Evolutionary conservation across 2,888 invertebrate species (phyloP), one percentile per base, ranked within the genome.

Genomic region (Cerastoderma edule): DNA sequence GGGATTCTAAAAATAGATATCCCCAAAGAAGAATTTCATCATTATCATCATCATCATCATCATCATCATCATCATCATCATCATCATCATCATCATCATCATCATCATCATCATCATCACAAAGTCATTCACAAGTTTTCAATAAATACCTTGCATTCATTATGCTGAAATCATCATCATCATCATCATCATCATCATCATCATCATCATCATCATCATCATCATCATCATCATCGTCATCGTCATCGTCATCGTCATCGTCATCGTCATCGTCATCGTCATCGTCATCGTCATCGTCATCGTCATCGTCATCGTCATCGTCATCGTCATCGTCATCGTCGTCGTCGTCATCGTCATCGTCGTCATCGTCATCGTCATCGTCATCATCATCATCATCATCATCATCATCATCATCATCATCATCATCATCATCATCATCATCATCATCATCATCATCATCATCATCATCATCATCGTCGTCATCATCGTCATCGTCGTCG

Each of bases 31-130:
- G n/a, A n/a, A n/a, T n/a, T n/a, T n/a, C 44, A 44, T 44, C 44
- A 19, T 44, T 19, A 44, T 44, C 44, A 44, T 44, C 44, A 44
- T 44, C 44, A 44, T 44, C 44, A 44, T 44, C 44, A 44, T 44
- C 44, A 44, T 44, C 44, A 44, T 44, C 44, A 44, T 44, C 44
- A 44, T 44, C 44, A 44, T 44, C 44, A 44, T 44, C 44, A 44
- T 44, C 44, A 44, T 44, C 44, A 44, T 44, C 44, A 44, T 44
- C 44, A 44, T 44, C 44, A 44, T 44, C 44, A 44, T 44, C 44
- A 44, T 44, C 44, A 44, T 44, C 44, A 44, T 44, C 44, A 44
- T 13, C 44, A 44, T 44, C 19, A 44, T 44, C 13, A 44, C 44
- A 10, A 44, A 10, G 44, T 13, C 19, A 10, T 44, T 44, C 44